Conservation (phyloP, 2,797 vertebrate genomes). For the Prunella strophiata region DNA sequence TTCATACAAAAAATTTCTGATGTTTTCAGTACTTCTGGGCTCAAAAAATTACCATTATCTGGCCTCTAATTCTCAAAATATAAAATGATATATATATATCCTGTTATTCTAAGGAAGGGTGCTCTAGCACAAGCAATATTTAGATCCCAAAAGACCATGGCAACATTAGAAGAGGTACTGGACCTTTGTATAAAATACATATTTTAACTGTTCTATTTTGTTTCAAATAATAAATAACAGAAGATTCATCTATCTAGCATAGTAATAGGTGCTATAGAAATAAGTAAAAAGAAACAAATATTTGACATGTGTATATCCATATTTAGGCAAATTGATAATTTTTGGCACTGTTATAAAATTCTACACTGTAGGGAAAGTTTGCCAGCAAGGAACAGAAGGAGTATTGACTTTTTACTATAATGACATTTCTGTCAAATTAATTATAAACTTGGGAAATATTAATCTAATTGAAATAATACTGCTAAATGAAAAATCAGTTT, state of each 20-base stretch:
- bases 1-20: not conserved
- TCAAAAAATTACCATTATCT: not conserved
- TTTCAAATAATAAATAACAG: not conserved
- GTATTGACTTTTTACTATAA: constrained; percentile 62
- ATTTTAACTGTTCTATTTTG: not conserved
- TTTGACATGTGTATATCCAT: constrained; percentile 58
- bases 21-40: not conserved
- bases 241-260: not conserved
- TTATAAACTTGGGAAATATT: constrained; percentile 57
- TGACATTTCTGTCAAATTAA: constrained; percentile 67
- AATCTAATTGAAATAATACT: constrained; percentile 55
- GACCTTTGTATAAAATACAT: not conserved
- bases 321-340: constrained; percentile 54
- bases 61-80: not conserved
- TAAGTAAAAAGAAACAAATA: constrained; percentile 52
- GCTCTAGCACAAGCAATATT: not conserved
- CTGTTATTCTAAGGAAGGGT: not conserved
- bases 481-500: not conserved
- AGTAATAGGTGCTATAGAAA: constrained; percentile 17
- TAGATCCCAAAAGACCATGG: not conserved
- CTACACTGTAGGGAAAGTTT: constrained; percentile 48
- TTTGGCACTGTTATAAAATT: constrained; percentile 40
- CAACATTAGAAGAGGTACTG: not conserved
- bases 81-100: not conserved
- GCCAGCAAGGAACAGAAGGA: constrained; percentile 68